Evolutionary conservation across 2,888 invertebrate species (phyloP).

Genomic region (Agrochola lychnidis): DNA sequence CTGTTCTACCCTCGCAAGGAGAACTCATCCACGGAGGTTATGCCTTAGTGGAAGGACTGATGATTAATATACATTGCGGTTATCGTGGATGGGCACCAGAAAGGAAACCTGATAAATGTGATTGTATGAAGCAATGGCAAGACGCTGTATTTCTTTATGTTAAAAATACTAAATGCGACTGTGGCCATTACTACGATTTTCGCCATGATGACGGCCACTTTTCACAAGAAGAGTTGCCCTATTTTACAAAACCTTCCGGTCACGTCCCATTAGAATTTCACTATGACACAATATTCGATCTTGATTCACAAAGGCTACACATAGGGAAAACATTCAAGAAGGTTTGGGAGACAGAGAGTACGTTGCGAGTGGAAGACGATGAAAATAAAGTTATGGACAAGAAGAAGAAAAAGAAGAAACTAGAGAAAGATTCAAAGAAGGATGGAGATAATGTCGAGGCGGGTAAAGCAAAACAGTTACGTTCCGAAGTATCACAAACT

Average conservation of each 20-base stretch:
- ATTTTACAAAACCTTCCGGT: conserved; percentile 80
- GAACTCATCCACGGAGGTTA: conserved; percentile 85
- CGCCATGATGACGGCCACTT: conserved; percentile 81
- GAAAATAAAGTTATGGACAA: conserved; percentile 71
- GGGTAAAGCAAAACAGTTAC: conserved; percentile 2
- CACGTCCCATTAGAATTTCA: conserved; percentile 76
- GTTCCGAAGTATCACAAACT: conserved; percentile 68
- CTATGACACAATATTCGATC: conserved; percentile 82
- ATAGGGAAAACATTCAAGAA: conserved; percentile 82
- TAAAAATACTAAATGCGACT: conserved; percentile 80
- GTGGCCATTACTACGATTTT: conserved; percentile 83
- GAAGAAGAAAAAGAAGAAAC: conserved; percentile 70
- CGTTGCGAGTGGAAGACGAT: conserved; percentile 73
- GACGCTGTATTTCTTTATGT: conserved; percentile 77
- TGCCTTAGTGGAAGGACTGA: conserved; percentile 68
- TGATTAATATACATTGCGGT: conserved; percentile 81
- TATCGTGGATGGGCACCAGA: conserved; percentile 74
- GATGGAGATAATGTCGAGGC: background rate
- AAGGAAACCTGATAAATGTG: conserved; percentile 75
- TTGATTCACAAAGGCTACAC: conserved; percentile 76
- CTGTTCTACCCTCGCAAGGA: conserved; percentile 77
- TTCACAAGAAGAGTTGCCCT: conserved; percentile 79
- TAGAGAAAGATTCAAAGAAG: conserved; percentile 32
- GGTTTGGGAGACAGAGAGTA: conserved; percentile 84
- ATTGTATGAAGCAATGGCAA: conserved; percentile 82